These are phyloP conservation scores for Phaethon lepturus DNA, from an alignment of 2,113 vertebrate species.

Conservation along the genomic window DNA sequence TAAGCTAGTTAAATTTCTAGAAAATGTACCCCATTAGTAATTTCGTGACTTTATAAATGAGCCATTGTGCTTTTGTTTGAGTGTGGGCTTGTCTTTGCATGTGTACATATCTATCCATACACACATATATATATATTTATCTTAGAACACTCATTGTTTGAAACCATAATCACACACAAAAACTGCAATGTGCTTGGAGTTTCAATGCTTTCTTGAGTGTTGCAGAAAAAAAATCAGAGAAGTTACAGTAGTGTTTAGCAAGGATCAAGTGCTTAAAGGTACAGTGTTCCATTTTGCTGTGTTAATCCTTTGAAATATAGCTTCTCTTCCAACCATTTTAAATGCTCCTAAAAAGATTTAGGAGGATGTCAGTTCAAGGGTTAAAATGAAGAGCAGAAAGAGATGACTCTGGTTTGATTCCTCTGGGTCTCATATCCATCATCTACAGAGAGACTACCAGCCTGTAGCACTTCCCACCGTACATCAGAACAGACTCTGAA, in stretches of 20 bases:
- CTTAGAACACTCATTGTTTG: slow-evolving; percentile 24
- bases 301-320: not conserved
- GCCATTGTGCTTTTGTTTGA: slow-evolving; percentile 25
- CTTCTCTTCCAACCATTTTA: not conserved
- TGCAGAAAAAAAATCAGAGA: slow-evolving; percentile 35
- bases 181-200: not conserved
- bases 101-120: not conserved
- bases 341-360: not conserved
- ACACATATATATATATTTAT: not conserved
- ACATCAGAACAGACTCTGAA: not conserved
- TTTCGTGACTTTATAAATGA: slow-evolving; percentile 9
- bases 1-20: not conserved
- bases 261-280: not conserved
- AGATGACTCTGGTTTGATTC: not conserved
- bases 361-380: not conserved
- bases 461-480: accelerated
- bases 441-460: not conserved
- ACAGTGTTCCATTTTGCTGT: not conserved
- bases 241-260: not conserved
- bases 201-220: slow-evolving; percentile 20
- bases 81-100: not conserved
- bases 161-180: slow-evolving; percentile 25
- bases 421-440: not conserved
- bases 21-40: slow-evolving; percentile 10
- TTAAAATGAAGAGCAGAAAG: not conserved